phyloP scores from a whole-genome alignment of 2,888 invertebrate species.

The Volucella bombylans region DNA sequence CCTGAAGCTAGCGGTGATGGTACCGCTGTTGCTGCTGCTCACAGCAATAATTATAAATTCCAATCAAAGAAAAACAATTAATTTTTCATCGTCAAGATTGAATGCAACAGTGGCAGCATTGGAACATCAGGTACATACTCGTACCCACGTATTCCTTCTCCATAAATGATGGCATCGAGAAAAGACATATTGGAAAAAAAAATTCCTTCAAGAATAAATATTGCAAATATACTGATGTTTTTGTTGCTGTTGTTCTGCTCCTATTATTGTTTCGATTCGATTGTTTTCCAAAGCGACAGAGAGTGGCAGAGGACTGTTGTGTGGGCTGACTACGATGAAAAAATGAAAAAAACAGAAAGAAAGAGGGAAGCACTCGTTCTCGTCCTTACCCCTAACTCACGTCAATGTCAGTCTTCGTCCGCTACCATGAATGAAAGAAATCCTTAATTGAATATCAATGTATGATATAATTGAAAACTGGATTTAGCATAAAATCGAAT shows the following conservation, averaged over 20 bases:
- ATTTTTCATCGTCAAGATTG: constrained; percentile 39
- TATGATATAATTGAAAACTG: constrained; percentile 59
- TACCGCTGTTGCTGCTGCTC: not conserved
- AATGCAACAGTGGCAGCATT: constrained; percentile 25
- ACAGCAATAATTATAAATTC: constrained; percentile 68
- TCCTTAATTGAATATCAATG: constrained; percentile 55
- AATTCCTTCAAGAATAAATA: constrained; percentile 43
- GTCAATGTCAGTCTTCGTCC: not conserved
- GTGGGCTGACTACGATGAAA: not conserved
- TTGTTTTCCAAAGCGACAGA: constrained; percentile 37
- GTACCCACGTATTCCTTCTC: not conserved
- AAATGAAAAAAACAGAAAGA: not conserved
- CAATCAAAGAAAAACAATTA: constrained; percentile 70
- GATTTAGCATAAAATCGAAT: constrained; percentile 65
- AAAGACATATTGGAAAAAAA: constrained; percentile 1
- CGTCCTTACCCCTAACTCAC: no score
- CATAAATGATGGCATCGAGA: not conserved
- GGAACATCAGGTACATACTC: constrained; percentile 5
- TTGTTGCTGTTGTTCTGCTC: not conserved
- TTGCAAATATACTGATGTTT: constrained; percentile 25
- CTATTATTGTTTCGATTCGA: constrained; percentile 16
- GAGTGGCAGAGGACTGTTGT: not conserved
- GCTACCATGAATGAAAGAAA: constrained; percentile 17
- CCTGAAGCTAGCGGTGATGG: no score
- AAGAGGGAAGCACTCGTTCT: no score